Base-by-base conservation (phyloP, 1,140 invertebrate genomes). In the Lamellibrachia luymesi region DNA sequence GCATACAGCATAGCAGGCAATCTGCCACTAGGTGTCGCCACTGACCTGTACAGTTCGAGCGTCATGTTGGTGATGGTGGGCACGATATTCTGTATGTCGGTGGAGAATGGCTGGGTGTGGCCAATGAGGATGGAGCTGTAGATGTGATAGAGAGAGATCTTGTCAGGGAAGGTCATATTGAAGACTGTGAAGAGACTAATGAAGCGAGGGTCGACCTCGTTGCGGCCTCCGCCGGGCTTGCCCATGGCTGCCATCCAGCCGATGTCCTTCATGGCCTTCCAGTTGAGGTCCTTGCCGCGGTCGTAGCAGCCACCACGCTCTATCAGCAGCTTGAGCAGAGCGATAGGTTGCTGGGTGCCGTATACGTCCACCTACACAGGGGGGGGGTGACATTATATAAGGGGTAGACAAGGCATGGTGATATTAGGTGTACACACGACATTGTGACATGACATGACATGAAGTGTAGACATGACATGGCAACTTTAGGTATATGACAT, bases 301-400 rank as follows among this genome's bases (percentile, higher is more conserved):
- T 98, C 98, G 95, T 98, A 99, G 94, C 98, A 97, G 50, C 98
- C 98, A 94, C 97, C 97, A 94, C 97, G 97, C 96, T 99, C 98
- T 91, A 99, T 97, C 2, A 99, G 95, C 38, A 98, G 95, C 96
- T 99, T 99, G 1, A 99, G 96, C 10, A 99, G 95, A 0, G 98
- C 98, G 94, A 99, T 98, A 0, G 98, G 98, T 95, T 99, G 98
- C 96, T 99, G 98, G 0, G 98, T 99, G 2, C 98, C 98, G 95
- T 99, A 99, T 1, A 97, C 98, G 95, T 98, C 98, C 94, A 97
- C 97, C 97, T 97, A 92, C 92, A 94, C 93, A 91, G 49, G 27
- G 52, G 6, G 13, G 10, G 4, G 4, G 6, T 50, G 27, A 38
- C 38, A 38, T 38, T 38, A 38, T 38, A 38, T 38, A 38, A 38